Evolutionary conservation across 2,797 vertebrate genomes (phyloP).

Genomic region (Todus mexicanus): DNA sequence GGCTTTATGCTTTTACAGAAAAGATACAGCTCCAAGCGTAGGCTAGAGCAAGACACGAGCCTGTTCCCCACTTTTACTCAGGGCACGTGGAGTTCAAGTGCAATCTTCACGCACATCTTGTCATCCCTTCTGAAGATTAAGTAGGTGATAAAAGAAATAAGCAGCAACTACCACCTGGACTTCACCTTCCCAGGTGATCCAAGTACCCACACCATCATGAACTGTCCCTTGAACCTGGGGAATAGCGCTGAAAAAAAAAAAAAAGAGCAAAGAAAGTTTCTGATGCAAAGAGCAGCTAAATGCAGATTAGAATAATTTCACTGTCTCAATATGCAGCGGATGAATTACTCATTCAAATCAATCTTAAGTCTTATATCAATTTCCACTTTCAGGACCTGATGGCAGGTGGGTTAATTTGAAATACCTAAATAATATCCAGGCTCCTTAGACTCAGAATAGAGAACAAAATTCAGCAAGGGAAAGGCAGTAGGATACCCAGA

Average conservation of each 20-base stretch:
- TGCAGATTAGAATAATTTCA: not conserved
- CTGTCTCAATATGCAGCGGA: not conserved
- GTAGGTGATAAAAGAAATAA: not conserved
- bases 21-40: not conserved
- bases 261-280: not conserved
- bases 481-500: not conserved
- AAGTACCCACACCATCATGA: not conserved
- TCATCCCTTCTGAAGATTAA: not conserved
- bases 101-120: not conserved
- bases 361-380: not conserved
- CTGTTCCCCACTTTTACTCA: not conserved
- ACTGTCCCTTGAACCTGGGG: not conserved
- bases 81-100: not conserved
- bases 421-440: not conserved
- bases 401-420: not conserved
- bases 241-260: rapidly evolving
- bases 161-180: not conserved
- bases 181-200: not conserved
- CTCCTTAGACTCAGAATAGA: not conserved
- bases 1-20: not conserved
- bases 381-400: not conserved
- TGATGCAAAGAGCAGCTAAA: not conserved
- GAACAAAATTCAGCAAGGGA: not conserved
- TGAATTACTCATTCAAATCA: not conserved
- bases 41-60: not conserved